These are phyloP conservation scores for Paralichthys olivaceus DNA, from an alignment of 2,113 vertebrate species.

Conservation along the genomic window DNA sequence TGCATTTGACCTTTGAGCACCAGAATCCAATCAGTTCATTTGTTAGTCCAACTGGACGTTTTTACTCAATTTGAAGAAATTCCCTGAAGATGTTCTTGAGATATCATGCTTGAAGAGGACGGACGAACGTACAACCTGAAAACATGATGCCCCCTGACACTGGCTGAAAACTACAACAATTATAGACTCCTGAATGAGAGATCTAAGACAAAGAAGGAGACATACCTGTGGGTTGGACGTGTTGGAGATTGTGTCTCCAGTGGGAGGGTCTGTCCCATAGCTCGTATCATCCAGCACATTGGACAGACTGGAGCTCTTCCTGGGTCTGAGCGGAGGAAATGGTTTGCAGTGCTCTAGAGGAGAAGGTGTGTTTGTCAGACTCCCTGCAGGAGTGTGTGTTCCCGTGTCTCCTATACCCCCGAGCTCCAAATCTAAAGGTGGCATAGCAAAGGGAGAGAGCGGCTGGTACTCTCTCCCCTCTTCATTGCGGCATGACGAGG, in stretches of 20 bases:
- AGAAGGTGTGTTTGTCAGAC: conserved; percentile 88
- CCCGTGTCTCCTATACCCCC: conserved; percentile 54
- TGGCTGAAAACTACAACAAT: no score
- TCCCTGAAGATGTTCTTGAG: no score
- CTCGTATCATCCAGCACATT: conserved; percentile 94
- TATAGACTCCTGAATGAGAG: not conserved
- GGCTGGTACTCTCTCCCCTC: conserved; percentile 86
- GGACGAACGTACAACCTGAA: no score
- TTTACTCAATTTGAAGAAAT: no score
- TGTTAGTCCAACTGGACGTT: no score
- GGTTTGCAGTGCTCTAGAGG: conserved; percentile 88
- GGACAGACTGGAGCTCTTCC: conserved; percentile 96
- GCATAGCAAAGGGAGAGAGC: conserved; percentile 87
- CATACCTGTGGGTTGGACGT: conserved; percentile 94
- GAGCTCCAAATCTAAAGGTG: conserved; percentile 88
- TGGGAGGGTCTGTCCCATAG: conserved; percentile 86
- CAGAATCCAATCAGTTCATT: no score
- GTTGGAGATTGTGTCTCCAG: conserved; percentile 90
- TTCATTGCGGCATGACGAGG: conserved; percentile 61
- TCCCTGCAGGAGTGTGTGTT: conserved; percentile 82
- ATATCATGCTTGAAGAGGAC: no score
- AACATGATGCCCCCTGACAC: no score
- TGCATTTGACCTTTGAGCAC: no score
- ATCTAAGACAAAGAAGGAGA: not conserved
- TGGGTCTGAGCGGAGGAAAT: conserved; percentile 82